Conservation (phyloP, 2,113 vertebrate genomes). For the Diadophis punctatus region DNA sequence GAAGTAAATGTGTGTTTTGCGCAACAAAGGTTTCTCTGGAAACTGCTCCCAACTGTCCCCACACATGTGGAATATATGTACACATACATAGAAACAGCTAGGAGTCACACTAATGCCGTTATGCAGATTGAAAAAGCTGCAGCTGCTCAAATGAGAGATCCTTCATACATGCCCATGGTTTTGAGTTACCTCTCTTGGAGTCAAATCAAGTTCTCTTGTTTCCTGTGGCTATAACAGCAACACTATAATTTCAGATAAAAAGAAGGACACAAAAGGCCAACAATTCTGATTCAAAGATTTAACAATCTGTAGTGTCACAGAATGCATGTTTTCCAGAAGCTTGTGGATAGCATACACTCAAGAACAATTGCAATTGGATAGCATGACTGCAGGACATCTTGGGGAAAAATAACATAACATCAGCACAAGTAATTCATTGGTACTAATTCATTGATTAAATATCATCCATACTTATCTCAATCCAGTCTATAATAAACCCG, state of each 20-base stretch:
- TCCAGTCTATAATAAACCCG: neutral
- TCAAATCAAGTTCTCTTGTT: neutral
- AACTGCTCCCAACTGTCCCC: neutral
- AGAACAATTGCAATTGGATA: neutral
- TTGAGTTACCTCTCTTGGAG: neutral
- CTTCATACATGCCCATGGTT: neutral
- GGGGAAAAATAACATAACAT: neutral
- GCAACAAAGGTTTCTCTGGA: neutral
- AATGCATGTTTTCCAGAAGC: neutral
- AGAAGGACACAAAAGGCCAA: neutral
- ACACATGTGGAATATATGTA: neutral
- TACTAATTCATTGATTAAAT: neutral
- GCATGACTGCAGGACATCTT: neutral
- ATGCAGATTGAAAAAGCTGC: neutral
- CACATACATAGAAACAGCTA: neutral
- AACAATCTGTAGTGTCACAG: neutral
- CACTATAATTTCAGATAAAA: neutral
- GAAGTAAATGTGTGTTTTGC: neutral
- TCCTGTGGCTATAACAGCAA: neutral
- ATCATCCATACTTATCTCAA: neutral
- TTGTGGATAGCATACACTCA: neutral
- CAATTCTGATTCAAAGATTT: neutral
- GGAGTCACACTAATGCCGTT: neutral
- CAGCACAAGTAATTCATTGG: neutral
- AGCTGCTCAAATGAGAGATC: neutral